These are phyloP conservation scores for Xylocampa areola DNA, from an alignment of 2,888 invertebrate species.

Conservation along the genomic window DNA sequence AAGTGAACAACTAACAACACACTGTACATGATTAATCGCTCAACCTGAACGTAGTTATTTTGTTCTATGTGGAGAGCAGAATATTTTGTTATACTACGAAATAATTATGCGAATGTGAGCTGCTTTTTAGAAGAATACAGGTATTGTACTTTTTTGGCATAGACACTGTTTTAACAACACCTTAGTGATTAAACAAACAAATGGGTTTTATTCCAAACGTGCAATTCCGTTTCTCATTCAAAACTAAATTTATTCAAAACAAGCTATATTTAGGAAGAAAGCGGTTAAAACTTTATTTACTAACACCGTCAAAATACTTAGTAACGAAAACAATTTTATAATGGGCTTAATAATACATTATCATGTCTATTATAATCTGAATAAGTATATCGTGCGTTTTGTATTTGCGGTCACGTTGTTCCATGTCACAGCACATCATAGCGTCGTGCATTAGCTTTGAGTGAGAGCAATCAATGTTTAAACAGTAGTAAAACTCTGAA, in stretches of 20 bases:
- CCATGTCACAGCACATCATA: slow-evolving; percentile 36
- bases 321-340: slow-evolving; percentile 27
- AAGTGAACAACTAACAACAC: slow-evolving; percentile 41
- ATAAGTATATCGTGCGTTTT: slow-evolving; percentile 45
- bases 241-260: no score
- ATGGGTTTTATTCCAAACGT: no score
- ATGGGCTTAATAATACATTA: slow-evolving; percentile 30
- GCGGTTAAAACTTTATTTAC: no score
- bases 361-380: slow-evolving; percentile 37
- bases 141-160: no score
- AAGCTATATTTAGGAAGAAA: no score
- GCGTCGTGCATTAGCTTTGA: slow-evolving; percentile 37
- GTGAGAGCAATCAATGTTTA: background rate
- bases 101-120: no score
- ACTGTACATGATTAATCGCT: slow-evolving; percentile 43
- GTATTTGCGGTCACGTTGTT: slow-evolving; percentile 47
- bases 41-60: slow-evolving; percentile 9
- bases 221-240: no score
- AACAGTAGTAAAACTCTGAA: slow-evolving; percentile 31
- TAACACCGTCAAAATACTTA: no score
- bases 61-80: background rate
- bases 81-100: slow-evolving; percentile 1
- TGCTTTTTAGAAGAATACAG: no score
- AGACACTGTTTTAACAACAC: no score
- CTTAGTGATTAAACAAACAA: no score